These are phyloP conservation scores for Eudasyphora cyanicolor DNA, from an alignment of 2,888 invertebrate genomes.

Conservation along the genomic window DNA sequence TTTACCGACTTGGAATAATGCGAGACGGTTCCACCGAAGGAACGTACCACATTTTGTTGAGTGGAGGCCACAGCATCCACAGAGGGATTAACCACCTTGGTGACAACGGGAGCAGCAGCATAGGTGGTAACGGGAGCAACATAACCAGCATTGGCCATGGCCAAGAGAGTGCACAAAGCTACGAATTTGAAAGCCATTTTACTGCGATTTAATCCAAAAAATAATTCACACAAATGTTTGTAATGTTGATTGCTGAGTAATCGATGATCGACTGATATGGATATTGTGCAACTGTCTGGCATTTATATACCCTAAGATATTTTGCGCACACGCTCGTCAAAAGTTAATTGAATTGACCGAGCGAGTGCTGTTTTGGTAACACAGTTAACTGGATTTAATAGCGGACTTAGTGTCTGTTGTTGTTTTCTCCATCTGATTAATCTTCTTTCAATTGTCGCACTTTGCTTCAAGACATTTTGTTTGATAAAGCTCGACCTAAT, in stretches of 20 bases:
- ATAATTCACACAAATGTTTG: not conserved
- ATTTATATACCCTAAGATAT: constrained; percentile 32
- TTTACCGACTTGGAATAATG: constrained; percentile 83
- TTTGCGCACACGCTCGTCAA: too few relatives aligned
- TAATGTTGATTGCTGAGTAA: constrained; percentile 47
- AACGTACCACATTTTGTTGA: constrained; percentile 82
- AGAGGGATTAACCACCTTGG: constrained; percentile 76
- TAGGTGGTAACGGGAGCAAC: constrained; percentile 73
- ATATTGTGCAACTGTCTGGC: constrained; percentile 25
- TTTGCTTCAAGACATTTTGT: too few relatives aligned
- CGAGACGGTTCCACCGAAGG: constrained; percentile 82
- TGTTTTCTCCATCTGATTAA: too few relatives aligned
- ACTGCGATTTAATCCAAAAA: not conserved
- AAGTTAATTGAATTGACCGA: too few relatives aligned
- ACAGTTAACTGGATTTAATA: constrained; percentile 64
- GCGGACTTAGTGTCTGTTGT: constrained; percentile 69
- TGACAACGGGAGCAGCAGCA: constrained; percentile 75
- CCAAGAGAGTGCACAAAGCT: constrained; percentile 79
- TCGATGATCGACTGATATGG: constrained; percentile 70
- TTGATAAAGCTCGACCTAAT: too few relatives aligned
- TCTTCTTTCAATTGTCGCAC: too few relatives aligned
- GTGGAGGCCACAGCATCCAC: constrained; percentile 78
- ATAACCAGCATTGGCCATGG: constrained; percentile 83
- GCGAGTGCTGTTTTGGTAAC: constrained; percentile 66
- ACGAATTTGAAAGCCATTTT: constrained; percentile 81